phyloP scores from a whole-genome alignment of 1,140 invertebrate genomes.

The Drosophila punjabiensis region DNA sequence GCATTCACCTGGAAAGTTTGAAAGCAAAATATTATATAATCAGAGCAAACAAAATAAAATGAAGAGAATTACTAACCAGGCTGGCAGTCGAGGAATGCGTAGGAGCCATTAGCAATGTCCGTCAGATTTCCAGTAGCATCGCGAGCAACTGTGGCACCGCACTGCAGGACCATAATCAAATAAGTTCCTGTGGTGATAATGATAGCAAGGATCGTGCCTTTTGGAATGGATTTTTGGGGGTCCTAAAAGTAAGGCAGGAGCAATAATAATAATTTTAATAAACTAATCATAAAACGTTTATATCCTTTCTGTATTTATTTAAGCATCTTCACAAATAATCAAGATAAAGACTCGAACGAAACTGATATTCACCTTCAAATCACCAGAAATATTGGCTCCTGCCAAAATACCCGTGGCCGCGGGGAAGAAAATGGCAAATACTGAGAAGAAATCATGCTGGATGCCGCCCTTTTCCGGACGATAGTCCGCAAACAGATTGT shows the following conservation, averaged over 20 bases:
- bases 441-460: conserved; percentile 94
- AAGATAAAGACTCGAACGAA: neutral
- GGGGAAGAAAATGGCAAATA: conserved; percentile 98
- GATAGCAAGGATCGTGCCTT: conserved; percentile 96
- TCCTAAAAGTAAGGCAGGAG: conserved; percentile 88
- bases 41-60: neutral
- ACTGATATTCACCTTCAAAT: conserved; percentile 90
- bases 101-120: conserved; percentile 86
- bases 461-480: conserved; percentile 86
- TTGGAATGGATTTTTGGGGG: conserved; percentile 95
- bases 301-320: neutral
- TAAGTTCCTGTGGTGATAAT: conserved; percentile 94
- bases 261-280: no score
- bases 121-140: conserved; percentile 91
- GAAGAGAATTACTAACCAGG: conserved; percentile 44
- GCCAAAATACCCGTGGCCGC: conserved; percentile 98
- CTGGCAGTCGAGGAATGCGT: conserved; percentile 86
- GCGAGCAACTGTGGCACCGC: conserved; percentile 90
- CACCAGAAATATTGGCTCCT: conserved; percentile 97
- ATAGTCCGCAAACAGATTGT: conserved; percentile 93
- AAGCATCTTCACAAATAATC: neutral
- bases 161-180: conserved; percentile 92
- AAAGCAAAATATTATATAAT: conserved; percentile 16
- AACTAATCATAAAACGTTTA: no score
- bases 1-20: conserved; percentile 84